Conservation (phyloP, 2,113 vertebrate species). For the Grammomys surdaster region DNA sequence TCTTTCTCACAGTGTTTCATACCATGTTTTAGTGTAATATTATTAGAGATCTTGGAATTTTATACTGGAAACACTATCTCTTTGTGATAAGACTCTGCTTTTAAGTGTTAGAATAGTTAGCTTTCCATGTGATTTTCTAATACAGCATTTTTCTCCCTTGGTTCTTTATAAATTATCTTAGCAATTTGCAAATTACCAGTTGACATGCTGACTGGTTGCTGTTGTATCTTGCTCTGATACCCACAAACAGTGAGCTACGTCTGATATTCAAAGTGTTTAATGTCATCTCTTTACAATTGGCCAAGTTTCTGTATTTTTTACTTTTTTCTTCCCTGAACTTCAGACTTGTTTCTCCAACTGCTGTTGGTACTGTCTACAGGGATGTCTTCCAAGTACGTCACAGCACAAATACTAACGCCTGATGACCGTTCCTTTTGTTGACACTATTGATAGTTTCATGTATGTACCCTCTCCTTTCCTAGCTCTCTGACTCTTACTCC, state of each 20-base stretch:
- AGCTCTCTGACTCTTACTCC: neutral
- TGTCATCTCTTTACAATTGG: neutral
- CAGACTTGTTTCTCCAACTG: constrained; percentile 14
- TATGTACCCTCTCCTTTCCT: neutral
- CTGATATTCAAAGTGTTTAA: constrained; percentile 25
- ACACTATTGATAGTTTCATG: neutral
- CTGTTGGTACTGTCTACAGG: neutral
- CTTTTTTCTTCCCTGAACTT: neutral
- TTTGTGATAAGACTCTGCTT: neutral
- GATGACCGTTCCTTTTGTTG: neutral
- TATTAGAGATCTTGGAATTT: constrained; percentile 13
- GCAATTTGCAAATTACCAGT: neutral
- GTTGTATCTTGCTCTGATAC: constrained; percentile 14
- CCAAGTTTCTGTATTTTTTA: neutral
- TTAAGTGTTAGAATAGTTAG: neutral
- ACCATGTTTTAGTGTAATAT: constrained; percentile 8
- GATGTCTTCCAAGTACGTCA: neutral
- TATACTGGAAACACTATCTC: neutral
- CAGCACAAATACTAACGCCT: neutral
- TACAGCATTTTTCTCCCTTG: neutral
- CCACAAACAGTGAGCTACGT: constrained; percentile 3
- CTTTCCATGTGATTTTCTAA: constrained; percentile 11
- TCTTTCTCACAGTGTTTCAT: neutral
- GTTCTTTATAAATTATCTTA: constrained; percentile 18
- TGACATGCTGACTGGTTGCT: neutral